Conservation (phyloP, 2,113 vertebrate genomes). For the Cichladusa arquata region DNA sequence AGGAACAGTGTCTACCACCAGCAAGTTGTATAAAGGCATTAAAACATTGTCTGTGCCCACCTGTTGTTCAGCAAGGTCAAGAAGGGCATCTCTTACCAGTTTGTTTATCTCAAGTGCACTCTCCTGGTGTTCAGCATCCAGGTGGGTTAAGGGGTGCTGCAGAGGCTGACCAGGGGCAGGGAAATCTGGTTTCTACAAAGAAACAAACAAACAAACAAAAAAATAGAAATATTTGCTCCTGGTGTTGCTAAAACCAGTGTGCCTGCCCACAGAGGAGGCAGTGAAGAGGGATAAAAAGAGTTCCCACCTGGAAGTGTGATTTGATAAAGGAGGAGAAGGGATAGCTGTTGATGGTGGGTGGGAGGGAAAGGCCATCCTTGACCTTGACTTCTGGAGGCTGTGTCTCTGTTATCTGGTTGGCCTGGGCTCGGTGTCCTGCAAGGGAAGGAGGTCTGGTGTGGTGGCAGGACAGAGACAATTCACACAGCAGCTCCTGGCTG, state of each 20-base stretch:
- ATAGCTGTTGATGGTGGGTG: constrained; percentile 75
- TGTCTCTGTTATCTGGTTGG: constrained; percentile 72
- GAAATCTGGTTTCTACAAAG: constrained; percentile 45
- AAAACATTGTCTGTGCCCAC: not conserved
- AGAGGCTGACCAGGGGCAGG: constrained; percentile 78
- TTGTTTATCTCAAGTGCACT: constrained; percentile 84
- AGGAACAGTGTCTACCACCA: not conserved
- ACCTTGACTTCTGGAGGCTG: constrained; percentile 82
- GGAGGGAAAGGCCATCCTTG: constrained; percentile 73
- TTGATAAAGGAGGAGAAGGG: constrained; percentile 85
- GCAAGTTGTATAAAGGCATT: not conserved
- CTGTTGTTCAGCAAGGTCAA: not conserved
- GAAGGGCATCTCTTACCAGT: constrained; percentile 64
- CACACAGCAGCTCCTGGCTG: not conserved
- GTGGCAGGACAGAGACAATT: not conserved
- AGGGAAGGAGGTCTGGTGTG: not conserved
- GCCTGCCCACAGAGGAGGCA: not conserved
- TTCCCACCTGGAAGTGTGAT: constrained; percentile 80
- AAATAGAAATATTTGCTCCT: not conserved
- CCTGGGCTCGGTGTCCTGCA: constrained; percentile 55
- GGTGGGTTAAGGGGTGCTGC: constrained; percentile 77
- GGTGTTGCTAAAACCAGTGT: not conserved
- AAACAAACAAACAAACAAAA: not conserved
- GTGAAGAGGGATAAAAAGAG: not conserved
- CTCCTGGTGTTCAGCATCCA: constrained; percentile 73